phyloP scores from a whole-genome alignment of 2,888 invertebrate species.

The Microchrysa polita region DNA sequence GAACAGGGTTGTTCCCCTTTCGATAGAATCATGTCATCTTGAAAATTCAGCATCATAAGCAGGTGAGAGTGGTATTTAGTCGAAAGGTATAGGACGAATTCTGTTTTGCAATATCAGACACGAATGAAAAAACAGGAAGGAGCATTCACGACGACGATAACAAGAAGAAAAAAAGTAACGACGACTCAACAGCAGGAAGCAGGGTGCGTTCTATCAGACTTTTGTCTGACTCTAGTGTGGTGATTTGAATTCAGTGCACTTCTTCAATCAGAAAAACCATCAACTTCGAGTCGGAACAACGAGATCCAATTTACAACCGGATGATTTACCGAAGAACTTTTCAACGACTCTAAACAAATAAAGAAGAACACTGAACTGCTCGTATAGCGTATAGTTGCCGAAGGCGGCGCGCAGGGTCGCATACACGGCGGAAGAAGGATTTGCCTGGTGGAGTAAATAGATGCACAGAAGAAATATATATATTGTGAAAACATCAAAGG shows the following conservation, averaged over 20 bases:
- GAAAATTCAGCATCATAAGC: conserved; percentile 21
- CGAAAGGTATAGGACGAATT: conserved; percentile 12
- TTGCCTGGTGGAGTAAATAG: neutral
- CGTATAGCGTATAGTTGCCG: neutral
- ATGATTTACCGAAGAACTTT: conserved; percentile 24
- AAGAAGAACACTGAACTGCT: no score
- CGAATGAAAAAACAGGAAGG: neutral
- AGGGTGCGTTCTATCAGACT: no score
- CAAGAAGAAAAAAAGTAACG: no score
- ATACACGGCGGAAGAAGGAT: neutral
- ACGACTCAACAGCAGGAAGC: no score
- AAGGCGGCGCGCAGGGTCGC: neutral
- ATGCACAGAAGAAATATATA: neutral
- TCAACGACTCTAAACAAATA: neutral
- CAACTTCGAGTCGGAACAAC: conserved; percentile 29
- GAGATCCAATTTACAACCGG: conserved; percentile 33
- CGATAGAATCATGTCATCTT: conserved; percentile 15
- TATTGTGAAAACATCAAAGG: no score
- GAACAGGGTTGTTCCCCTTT: conserved; percentile 26
- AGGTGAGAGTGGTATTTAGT: conserved; percentile 14
- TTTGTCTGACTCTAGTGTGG: neutral
- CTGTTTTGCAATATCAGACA: neutral
- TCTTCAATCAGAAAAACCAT: conserved; percentile 36
- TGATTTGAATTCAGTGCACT: conserved; percentile 40
- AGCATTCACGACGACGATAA: no score